Conservation (phyloP, 2,888 invertebrate genomes). For the Tetanocera ferruginea region DNA sequence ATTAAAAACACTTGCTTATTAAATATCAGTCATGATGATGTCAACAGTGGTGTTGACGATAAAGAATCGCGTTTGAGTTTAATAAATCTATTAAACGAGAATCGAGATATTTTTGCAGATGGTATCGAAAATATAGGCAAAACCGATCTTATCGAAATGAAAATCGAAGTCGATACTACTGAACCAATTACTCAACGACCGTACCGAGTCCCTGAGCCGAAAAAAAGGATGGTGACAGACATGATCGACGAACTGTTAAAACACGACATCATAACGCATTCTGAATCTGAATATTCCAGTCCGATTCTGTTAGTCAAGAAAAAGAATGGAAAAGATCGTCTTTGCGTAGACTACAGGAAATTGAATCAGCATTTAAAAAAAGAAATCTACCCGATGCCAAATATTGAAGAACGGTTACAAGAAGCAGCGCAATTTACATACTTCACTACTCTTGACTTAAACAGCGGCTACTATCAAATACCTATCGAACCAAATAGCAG, state of each 20-base stretch:
- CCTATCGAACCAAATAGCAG: constrained; percentile 1
- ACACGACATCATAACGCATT: constrained; percentile 43
- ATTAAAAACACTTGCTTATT: not conserved
- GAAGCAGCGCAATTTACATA: constrained; percentile 33
- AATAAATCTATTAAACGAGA: constrained; percentile 28
- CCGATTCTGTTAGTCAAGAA: constrained; percentile 46
- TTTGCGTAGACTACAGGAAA: constrained; percentile 42
- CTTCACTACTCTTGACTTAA: constrained; percentile 31
- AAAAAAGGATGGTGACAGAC: constrained; percentile 27
- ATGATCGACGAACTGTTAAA: constrained; percentile 41
- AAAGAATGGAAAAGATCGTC: constrained; percentile 40
- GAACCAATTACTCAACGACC: constrained; percentile 34
- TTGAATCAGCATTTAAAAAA: constrained; percentile 38
- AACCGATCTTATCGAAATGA: constrained; percentile 40
- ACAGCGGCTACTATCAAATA: too few species aligned
- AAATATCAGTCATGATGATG: not conserved
- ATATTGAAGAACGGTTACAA: constrained; percentile 44
- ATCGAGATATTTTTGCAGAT: constrained; percentile 33
- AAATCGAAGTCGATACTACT: constrained; percentile 38
- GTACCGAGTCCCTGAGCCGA: constrained; percentile 43
- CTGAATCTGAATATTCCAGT: constrained; percentile 43
- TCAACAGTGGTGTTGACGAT: not conserved
- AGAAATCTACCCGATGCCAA: too few species aligned
- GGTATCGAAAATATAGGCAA: constrained; percentile 35
- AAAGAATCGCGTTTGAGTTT: not conserved